Base-by-base conservation (phyloP, 1,140 invertebrate species). In the Holcopasites calliopsidis region DNA sequence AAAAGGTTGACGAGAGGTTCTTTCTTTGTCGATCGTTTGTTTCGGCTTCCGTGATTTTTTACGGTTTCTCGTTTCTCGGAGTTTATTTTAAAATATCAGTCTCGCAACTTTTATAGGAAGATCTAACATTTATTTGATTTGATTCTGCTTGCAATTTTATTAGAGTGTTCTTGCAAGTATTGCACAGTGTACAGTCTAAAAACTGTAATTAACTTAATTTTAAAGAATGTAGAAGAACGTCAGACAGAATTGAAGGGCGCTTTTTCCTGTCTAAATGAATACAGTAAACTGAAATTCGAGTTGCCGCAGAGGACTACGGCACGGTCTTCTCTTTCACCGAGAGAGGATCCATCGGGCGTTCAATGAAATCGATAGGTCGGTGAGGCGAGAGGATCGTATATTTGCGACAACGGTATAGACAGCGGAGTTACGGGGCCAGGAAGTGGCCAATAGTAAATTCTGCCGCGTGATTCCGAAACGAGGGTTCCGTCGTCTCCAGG, bases 401-500 rank as follows among this genome's bases (percentile, higher is more conserved):
- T 16, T 52, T 38, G 49, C 64, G 64, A 21, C n/a, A n/a, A 23
- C n/a, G 16, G 28, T n/a, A 23, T 23, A 50, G 23, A 16, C 28
- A 1, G 10, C n/a, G 35, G 7, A 52, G 58, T 72, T 72, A 52
- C 58, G 58, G 52, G 58, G 35, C 26, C 35, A 79, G 49, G 54
- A 76, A 80, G 77, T 47, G 61, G 58, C 38, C 78, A 79, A 82
- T 82, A 80, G 64, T 82, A 80, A 82, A 80, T 70, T 80, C 78
- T 50, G 47, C 49, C 44, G 74, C 79, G 78, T 80, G 79, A 66
- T 76, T 44, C 47, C 47, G 49, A 40, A 64, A 33, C 55, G 74
- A 54, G 60, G 49, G 4, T 71, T 23, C 31, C 61, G 78, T n/a
- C n/a, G n/a, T 64, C 65, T 70, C 3, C 26, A 35, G 60, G 55